Base-by-base conservation (phyloP, 2,797 vertebrate genomes). In the Crocodylus rhombifer region DNA sequence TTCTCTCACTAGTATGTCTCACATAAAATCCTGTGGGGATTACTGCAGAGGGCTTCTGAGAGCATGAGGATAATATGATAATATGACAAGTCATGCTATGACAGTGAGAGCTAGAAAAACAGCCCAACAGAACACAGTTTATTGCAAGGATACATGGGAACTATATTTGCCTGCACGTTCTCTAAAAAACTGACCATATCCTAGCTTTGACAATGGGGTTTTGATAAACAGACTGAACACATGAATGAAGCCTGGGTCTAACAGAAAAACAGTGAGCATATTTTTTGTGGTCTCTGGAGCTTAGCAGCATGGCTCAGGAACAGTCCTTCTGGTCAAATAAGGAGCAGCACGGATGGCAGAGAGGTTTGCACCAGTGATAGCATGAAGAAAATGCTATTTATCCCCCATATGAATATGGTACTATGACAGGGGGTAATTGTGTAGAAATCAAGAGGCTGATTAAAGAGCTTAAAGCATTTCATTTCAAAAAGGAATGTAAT, bases 1-100 rank as follows among this genome's bases (percentile, higher is more conserved):
- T 73, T 51, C 77, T 93, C n/a, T 67, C 63, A 74, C 88, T 80
- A 83, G 87, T 65, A 91, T 60, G 82, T 81, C 85, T 90, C 78
- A 5, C 64, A 77, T 28, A 88, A 21, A 78, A 69, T 65, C 51
- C 2, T 7, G 56, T 8, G 28, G 7, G 36, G 77, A 91, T 84
- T 63, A 79, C 28, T 71, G 80, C 28, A 1, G 14, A 86, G 33
- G 2, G 7, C 30, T 89, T 6, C 3, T 21, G 67, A 86, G 61
- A 80, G 57, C 77, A 92, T 14, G 21, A 82, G 51, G 18, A 75
- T 65, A 71, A 82, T 14, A 30, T 13, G 33, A 69, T 69, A 57
- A 77, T 16, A 81, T 4, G 78, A 36, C 77, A 94, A 81, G 30
- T 82, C 60, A 84, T 64, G 51, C 9, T 64, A 42, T n/a, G 57